Percentiles rank a stretch among this genome's conserved stretches.
Evolutionary conservation across 2,888 invertebrate species (phyloP).

Genomic region (Stenichneumon culpator): DNA sequence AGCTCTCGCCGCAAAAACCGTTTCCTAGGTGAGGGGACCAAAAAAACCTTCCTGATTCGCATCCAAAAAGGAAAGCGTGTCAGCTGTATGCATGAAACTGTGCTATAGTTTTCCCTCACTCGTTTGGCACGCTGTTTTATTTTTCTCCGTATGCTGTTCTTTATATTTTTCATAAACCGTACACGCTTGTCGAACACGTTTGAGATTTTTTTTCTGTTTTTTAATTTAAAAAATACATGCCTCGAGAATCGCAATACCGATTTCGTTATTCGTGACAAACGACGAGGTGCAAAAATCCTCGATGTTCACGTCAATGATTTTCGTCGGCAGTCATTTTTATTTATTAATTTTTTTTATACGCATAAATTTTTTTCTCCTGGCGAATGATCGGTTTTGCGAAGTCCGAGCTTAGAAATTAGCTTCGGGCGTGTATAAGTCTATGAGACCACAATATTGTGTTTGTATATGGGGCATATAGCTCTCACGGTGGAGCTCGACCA

Average conservation of each 20-base stretch:
- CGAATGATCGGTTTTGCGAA: constrained; percentile 43
- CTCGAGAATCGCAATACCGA: constrained; percentile 64
- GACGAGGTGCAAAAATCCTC: neutral
- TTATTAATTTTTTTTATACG: neutral
- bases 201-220: constrained; percentile 32
- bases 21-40: constrained; percentile 13
- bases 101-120: constrained; percentile 30
- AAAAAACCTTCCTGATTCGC: constrained; percentile 8
- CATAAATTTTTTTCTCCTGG: neutral
- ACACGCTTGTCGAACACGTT: constrained; percentile 56
- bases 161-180: constrained; percentile 23
- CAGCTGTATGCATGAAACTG: constrained; percentile 39
- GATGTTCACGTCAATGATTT: neutral
- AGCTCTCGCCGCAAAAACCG: neutral
- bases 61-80: constrained; percentile 1
- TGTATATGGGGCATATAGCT: constrained; percentile 86
- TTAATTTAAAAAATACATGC: constrained; percentile 24
- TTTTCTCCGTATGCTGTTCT: constrained; percentile 26
- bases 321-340: neutral
- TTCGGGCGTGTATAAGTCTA: constrained; percentile 74
- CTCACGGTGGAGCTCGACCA: constrained; percentile 89
- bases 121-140: constrained; percentile 26
- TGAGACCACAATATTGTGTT: constrained; percentile 85
- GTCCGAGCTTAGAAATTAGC: constrained; percentile 53
- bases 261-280: constrained; percentile 14